Conservation (phyloP, 2,888 invertebrate species). For the Rhogogaster chlorosoma region DNA sequence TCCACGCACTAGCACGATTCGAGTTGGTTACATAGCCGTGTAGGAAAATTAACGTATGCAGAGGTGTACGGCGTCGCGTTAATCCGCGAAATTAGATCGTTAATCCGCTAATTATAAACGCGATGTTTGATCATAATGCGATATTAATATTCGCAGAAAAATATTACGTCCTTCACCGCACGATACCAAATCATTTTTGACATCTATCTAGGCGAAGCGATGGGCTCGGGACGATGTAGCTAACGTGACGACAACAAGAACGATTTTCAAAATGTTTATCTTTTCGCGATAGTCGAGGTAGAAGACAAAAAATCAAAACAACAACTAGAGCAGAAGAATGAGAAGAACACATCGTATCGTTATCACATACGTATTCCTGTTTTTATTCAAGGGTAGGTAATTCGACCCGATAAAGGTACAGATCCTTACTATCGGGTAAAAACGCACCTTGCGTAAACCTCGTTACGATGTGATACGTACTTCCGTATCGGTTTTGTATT, state of each 20-base stretch:
- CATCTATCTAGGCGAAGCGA: no score
- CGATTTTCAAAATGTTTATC: no score
- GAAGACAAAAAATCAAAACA: no score
- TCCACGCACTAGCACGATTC: background rate
- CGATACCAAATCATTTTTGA: no score
- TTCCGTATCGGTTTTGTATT: background rate
- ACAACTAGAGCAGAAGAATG: no score
- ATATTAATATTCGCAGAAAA: background rate
- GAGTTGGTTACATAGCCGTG: background rate
- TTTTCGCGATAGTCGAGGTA: no score
- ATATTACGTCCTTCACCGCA: background rate
- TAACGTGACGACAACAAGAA: no score
- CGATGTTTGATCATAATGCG: background rate
- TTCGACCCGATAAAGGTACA: background rate
- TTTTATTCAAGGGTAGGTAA: background rate
- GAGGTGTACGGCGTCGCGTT: background rate
- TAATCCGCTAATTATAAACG: background rate
- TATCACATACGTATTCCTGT: background rate
- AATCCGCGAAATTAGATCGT: conserved; percentile 8
- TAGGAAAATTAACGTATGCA: background rate
- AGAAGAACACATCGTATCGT: background rate
- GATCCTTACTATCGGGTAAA: background rate
- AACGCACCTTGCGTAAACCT: background rate
- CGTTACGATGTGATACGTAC: background rate
- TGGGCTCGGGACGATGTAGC: no score